A percentile compares a stretch with the other conserved stretches of the same genome.
These are phyloP conservation scores for Phrynocephalus forsythii DNA, from an alignment of 2,797 vertebrate species.

Conservation along the genomic window DNA sequence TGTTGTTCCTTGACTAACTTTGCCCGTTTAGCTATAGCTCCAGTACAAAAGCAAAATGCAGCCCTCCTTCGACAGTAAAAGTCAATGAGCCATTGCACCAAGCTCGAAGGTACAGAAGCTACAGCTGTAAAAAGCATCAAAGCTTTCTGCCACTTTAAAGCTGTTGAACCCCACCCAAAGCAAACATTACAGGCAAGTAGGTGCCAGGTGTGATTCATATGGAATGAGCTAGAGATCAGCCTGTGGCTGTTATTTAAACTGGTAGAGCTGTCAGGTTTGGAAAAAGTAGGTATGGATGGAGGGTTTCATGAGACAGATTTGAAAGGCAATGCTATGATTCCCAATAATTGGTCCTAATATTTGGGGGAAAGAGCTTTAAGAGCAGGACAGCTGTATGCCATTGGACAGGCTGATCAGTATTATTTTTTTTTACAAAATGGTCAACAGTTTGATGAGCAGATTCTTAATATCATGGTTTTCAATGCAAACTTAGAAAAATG, in stretches of 20 bases:
- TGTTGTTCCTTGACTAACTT: neutral
- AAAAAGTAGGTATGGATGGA: neutral
- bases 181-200: neutral
- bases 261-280: neutral
- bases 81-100: conserved; percentile 11
- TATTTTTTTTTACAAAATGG: neutral
- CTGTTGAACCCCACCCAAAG: conserved; percentile 3
- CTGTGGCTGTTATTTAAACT: neutral
- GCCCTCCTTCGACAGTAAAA: conserved; percentile 8
- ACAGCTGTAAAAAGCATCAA: conserved; percentile 28
- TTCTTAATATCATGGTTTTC: neutral
- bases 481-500: neutral
- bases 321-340: neutral
- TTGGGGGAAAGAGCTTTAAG: neutral
- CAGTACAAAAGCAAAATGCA: conserved; percentile 4
- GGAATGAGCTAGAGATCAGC: neutral
- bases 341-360: neutral
- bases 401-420: neutral
- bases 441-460: neutral
- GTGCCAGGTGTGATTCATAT: neutral
- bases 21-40: neutral
- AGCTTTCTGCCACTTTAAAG: conserved; percentile 7
- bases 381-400: neutral
- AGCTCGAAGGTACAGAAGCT: conserved; percentile 10
- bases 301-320: neutral